Conservation (phyloP, 2,113 vertebrate species). For the Girardinichthys multiradiatus region DNA sequence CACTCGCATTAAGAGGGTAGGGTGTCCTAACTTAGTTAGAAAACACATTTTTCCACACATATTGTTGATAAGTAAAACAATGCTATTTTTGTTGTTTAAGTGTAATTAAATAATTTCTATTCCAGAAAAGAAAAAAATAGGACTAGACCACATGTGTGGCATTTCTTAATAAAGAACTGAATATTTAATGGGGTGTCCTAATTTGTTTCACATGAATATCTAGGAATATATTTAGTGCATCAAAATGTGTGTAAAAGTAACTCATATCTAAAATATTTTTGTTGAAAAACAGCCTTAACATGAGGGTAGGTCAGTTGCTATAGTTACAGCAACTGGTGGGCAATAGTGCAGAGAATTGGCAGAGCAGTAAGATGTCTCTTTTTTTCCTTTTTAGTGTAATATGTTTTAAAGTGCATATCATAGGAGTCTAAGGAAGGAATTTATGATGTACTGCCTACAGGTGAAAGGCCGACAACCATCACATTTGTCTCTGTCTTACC, state of each 20-base stretch:
- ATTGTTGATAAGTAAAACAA: not conserved
- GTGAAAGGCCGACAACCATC: slow-evolving; percentile 4
- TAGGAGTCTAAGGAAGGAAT: slow-evolving; percentile 6
- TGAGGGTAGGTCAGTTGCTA: slow-evolving; percentile 29
- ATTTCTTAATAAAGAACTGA: not conserved
- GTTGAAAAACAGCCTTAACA: not conserved
- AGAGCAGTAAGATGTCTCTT: not conserved
- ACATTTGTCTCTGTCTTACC: slow-evolving; percentile 26
- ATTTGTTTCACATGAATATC: not conserved
- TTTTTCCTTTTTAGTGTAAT: not conserved
- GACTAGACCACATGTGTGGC: not conserved
- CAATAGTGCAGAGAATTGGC: slow-evolving; percentile 9
- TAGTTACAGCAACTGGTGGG: slow-evolving; percentile 29
- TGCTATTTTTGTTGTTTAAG: not conserved
- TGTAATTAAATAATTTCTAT: not conserved
- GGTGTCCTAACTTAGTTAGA: too few relatives aligned
- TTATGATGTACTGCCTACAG: not conserved
- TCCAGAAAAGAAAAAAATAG: not conserved
- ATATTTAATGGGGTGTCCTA: not conserved
- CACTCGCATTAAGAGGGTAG: too few relatives aligned
- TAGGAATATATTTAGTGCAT: not conserved
- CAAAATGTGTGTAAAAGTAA: not conserved
- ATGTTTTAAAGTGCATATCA: not conserved
- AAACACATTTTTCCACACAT: too few relatives aligned
- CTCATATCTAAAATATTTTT: not conserved